These are phyloP conservation scores for Rosalia funebris DNA, from an alignment of 2,888 invertebrate genomes.

Conservation along the genomic window DNA sequence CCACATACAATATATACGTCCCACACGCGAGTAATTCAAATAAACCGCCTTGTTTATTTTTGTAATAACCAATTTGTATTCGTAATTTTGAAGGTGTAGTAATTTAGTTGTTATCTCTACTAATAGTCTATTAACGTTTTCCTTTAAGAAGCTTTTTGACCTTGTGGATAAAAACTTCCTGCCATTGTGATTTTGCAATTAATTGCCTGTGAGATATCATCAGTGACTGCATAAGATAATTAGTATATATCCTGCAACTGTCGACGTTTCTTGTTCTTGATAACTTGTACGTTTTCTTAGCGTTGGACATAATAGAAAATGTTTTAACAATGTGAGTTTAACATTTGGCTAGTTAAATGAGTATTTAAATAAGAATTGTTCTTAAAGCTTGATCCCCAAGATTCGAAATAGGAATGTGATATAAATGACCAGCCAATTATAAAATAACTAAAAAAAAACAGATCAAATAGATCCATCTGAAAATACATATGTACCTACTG, in stretches of 20 bases:
- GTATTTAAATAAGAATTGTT: neutral
- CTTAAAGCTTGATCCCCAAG: too few relatives aligned
- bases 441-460: too few relatives aligned
- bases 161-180: neutral
- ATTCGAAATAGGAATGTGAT: too few relatives aligned
- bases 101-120: neutral
- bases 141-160: conserved; percentile 1
- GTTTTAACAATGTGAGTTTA: neutral
- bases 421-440: too few relatives aligned
- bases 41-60: neutral
- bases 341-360: neutral
- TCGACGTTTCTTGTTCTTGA: neutral
- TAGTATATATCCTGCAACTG: neutral
- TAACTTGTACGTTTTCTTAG: neutral
- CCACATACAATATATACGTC: too few relatives aligned
- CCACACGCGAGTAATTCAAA: too few relatives aligned
- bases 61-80: neutral
- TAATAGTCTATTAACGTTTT: neutral
- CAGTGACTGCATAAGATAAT: neutral
- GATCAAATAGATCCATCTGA: too few relatives aligned
- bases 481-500: too few relatives aligned
- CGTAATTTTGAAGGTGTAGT: neutral
- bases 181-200: neutral
- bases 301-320: neutral
- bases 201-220: neutral